Conservation (phyloP, 2,888 invertebrate species). For the Athrips mouffetella region DNA sequence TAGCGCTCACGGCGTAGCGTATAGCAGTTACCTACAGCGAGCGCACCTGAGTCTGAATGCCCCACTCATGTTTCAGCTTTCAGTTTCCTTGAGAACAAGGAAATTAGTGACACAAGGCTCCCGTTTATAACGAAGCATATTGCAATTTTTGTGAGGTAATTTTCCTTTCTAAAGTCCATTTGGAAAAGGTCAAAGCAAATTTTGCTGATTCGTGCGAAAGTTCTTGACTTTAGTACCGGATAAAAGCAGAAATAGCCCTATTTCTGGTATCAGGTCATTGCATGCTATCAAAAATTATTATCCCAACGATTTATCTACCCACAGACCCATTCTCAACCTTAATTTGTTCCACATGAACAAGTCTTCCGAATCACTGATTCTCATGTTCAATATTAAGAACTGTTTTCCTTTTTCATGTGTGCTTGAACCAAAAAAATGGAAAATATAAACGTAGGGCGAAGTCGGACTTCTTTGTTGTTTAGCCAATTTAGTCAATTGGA, state of each 20-base stretch:
- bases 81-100: neutral
- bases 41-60: conserved; percentile 13
- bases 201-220: neutral
- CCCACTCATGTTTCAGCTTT: neutral
- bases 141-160: too few relatives aligned
- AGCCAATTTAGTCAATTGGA: conserved; percentile 1
- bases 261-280: conserved; percentile 15
- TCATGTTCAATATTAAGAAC: conserved; percentile 48
- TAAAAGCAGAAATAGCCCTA: neutral
- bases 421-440: conserved; percentile 17
- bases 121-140: too few relatives aligned
- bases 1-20: conserved; percentile 22
- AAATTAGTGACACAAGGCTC: neutral
- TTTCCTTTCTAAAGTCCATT: neutral
- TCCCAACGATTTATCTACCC: conserved; percentile 50
- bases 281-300: conserved; percentile 31
- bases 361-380: conserved; percentile 60
- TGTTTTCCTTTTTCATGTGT: conserved; percentile 35
- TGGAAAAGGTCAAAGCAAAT: too few relatives aligned
- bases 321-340: conserved; percentile 47
- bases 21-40: too few relatives aligned
- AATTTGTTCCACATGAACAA: conserved; percentile 57
- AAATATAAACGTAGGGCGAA: neutral
- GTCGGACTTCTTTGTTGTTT: conserved; percentile 6
- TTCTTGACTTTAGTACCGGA: neutral